Evolutionary conservation across 2,113 vertebrate species (phyloP).

Genomic region (Cettia cetti): DNA sequence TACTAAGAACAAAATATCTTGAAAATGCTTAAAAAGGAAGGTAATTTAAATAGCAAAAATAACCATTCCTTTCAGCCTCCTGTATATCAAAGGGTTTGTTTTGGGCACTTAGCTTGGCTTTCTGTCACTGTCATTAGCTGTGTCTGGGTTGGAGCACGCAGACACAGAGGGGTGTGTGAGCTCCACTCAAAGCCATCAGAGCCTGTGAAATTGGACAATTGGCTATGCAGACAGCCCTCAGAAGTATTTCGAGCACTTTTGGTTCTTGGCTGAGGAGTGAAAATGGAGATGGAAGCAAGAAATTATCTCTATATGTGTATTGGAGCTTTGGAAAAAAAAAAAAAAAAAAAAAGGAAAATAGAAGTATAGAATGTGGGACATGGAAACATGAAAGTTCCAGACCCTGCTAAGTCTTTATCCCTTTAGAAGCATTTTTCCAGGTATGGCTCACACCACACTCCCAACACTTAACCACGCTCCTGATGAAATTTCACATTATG

Average conservation of each 20-base stretch:
- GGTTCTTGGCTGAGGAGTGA: background rate
- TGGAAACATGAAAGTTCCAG: background rate
- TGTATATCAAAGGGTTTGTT: conserved; percentile 23
- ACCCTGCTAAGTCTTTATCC: background rate
- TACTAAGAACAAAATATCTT: background rate
- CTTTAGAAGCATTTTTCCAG: background rate
- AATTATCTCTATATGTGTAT: background rate
- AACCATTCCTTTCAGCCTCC: background rate
- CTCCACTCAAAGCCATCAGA: background rate
- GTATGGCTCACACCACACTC: background rate
- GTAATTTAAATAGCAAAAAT: background rate
- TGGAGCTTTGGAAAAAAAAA: background rate
- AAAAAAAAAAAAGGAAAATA: background rate
- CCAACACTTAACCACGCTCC: background rate
- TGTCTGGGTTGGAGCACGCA: background rate
- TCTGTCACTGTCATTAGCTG: background rate
- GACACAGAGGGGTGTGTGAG: background rate
- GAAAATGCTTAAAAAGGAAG: background rate
- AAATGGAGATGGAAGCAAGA: background rate
- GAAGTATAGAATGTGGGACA: background rate
- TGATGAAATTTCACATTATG: background rate
- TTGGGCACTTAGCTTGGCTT: background rate
- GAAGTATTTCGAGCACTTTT: background rate
- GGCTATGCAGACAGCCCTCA: conserved; percentile 26
- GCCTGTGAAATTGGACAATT: conserved; percentile 35